phyloP scores from a whole-genome alignment of 2,797 vertebrate species.

The Sarcoramphus papa region DNA sequence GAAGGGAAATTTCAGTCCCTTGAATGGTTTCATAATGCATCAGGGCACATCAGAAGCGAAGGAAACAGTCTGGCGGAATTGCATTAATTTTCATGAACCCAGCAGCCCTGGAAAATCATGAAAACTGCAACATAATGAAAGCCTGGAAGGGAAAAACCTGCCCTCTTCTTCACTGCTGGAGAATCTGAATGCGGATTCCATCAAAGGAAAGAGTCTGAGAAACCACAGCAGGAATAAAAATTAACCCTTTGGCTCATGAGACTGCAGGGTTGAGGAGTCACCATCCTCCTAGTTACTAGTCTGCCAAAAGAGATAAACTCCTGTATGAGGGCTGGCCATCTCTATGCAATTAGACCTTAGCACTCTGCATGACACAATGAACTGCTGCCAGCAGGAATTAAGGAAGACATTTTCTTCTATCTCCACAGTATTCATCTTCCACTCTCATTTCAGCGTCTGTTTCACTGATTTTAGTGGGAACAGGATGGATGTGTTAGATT shows the following conservation, averaged over 20 bases:
- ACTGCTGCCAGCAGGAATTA: slow-evolving; percentile 56
- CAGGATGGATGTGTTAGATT: neutral
- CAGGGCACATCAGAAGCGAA: slow-evolving; percentile 60
- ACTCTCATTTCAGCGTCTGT: slow-evolving; percentile 8
- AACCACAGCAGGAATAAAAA: slow-evolving; percentile 29
- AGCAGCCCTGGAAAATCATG: slow-evolving; percentile 69
- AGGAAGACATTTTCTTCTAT: slow-evolving; percentile 33
- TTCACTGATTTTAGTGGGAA: neutral
- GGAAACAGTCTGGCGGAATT: slow-evolving; percentile 70
- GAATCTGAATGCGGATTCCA: slow-evolving; percentile 60
- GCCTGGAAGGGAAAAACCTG: slow-evolving; percentile 57
- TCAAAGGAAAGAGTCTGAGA: slow-evolving; percentile 47
- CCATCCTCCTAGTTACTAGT: neutral
- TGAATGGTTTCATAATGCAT: slow-evolving; percentile 68
- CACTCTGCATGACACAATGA: slow-evolving; percentile 34
- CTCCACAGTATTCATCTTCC: slow-evolving; percentile 20
- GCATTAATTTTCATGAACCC: slow-evolving; percentile 74
- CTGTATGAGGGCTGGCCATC: slow-evolving; percentile 10
- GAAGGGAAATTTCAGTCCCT: slow-evolving; percentile 55
- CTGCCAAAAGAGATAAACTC: slow-evolving; percentile 39
- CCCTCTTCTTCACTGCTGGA: slow-evolving; percentile 54
- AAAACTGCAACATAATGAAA: slow-evolving; percentile 72
- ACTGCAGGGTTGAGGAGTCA: slow-evolving; percentile 11
- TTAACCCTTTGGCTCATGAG: slow-evolving; percentile 54
- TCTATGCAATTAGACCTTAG: slow-evolving; percentile 47